Base-by-base conservation (phyloP, 2,113 vertebrate genomes). In the Ivindomyrus marchei region DNA sequence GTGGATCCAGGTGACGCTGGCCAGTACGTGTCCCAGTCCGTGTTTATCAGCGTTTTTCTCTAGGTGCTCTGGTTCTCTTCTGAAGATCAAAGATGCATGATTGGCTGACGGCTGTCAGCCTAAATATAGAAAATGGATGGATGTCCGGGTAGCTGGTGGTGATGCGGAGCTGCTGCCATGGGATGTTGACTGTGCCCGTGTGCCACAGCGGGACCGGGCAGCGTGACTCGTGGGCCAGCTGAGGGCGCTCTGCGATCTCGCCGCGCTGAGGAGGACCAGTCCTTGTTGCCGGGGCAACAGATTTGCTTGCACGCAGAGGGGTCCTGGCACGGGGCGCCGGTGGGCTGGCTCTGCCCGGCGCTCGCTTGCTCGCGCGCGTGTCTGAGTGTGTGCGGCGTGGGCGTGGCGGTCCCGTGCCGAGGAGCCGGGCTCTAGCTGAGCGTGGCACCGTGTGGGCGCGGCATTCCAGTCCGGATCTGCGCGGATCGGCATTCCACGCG, bases 231-330 rank as follows among this genome's bases (percentile, higher is more conserved):
- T 9, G 47, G 19, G 50, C 47, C 31, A 58, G 74, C 47, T 50
- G 53, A 31, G 49, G 15, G 36, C 1, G 11, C 15, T 9, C n/a
- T 8, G 62, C 6, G 4, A 52, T 27, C 66, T 36, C n/a, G 24
- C 27, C 19, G 19, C 19, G 77, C 13, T 52, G 52, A 56, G 77
- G 31, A 24, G 56, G 24, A 58, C 3, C 24, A 56, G 58, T 88
- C 58, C 36, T 27, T 36, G 85, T 90, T 90, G 83, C 89, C 85
- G 19, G 89, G 85, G 89, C 49, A 88, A 90, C 89, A 49, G 89
- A 45, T 88, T 85, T 58, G 58, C 36, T 87, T 27, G 31, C 46
- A 39, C 31, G 47, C 47, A 5, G 46, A 77, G 89, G 62, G 45
- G 56, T 56, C 36, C 62, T 77, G 66, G 89, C 62, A 53, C 2